These are phyloP conservation scores for Elanoides forficatus DNA, from an alignment of 2,113 vertebrate species.

Conservation along the genomic window DNA sequence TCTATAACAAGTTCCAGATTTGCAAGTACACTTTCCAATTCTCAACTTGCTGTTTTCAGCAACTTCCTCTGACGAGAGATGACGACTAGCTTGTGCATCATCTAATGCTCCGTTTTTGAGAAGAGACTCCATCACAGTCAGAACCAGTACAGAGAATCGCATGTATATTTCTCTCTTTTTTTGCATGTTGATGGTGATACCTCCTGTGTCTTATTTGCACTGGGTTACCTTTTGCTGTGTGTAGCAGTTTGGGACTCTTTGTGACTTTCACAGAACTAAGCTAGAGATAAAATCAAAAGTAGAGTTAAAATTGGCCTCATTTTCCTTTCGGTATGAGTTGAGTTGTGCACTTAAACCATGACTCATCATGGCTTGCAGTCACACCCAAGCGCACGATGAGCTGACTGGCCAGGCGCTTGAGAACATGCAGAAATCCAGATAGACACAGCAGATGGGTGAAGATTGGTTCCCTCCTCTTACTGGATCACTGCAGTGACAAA, in stretches of 20 bases:
- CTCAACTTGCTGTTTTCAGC: background rate
- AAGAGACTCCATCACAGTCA: background rate
- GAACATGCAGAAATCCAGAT: slow-evolving; percentile 1
- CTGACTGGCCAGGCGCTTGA: background rate
- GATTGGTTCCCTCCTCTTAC: background rate
- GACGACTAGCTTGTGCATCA: background rate
- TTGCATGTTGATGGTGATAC: background rate
- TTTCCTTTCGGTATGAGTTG: slow-evolving; percentile 21
- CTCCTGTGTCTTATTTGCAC: background rate
- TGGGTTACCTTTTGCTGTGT: background rate
- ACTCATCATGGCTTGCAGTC: slow-evolving; percentile 42
- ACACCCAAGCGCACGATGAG: background rate
- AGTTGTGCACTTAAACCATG: background rate
- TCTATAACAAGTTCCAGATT: slow-evolving; percentile 4
- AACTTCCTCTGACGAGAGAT: background rate
- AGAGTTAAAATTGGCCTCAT: background rate
- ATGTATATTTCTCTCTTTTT: background rate
- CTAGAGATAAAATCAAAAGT: slow-evolving; percentile 26
- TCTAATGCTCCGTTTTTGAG: background rate
- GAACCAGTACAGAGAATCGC: background rate
- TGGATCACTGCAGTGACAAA: background rate
- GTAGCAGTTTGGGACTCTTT: background rate
- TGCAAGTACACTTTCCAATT: background rate
- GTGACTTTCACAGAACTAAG: background rate
- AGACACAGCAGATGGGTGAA: background rate